phyloP scores from a whole-genome alignment of 2,113 vertebrate species.

The Pseudois nayaur region DNA sequence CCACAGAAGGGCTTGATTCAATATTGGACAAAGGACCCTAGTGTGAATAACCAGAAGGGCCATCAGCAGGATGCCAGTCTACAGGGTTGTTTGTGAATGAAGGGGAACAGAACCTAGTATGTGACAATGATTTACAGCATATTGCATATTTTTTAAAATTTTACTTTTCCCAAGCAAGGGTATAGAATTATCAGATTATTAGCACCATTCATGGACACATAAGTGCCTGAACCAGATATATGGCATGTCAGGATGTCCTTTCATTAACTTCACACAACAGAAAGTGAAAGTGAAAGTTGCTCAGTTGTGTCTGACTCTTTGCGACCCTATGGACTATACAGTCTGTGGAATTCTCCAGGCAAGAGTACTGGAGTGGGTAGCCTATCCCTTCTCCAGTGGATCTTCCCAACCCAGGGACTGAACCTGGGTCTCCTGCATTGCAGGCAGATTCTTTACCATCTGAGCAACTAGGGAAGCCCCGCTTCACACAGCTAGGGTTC shows the following conservation, averaged over 20 bases:
- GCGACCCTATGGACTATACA: not conserved
- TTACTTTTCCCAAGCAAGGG: not conserved
- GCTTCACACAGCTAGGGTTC: no score
- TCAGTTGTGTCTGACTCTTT: not conserved
- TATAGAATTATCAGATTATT: not conserved
- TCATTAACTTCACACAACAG: not conserved
- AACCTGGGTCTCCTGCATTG: no score
- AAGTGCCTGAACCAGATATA: not conserved
- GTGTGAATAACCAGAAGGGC: not conserved
- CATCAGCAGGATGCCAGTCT: not conserved
- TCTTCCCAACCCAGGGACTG: not conserved
- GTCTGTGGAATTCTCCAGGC: not conserved
- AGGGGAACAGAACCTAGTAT: not conserved
- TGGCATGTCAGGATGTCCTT: not conserved
- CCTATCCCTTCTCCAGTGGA: not conserved
- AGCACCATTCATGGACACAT: not conserved
- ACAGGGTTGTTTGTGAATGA: not conserved
- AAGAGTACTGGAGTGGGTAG: not conserved
- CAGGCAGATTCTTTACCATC: no score
- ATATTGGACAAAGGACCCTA: not conserved
- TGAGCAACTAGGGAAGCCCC: no score
- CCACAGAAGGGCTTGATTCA: not conserved
- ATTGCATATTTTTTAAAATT: not conserved
- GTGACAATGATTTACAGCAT: not conserved
- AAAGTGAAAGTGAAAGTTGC: not conserved